These are phyloP conservation scores for Thunnus thynnus DNA, from an alignment of 2,113 vertebrate genomes.

Conservation along the genomic window DNA sequence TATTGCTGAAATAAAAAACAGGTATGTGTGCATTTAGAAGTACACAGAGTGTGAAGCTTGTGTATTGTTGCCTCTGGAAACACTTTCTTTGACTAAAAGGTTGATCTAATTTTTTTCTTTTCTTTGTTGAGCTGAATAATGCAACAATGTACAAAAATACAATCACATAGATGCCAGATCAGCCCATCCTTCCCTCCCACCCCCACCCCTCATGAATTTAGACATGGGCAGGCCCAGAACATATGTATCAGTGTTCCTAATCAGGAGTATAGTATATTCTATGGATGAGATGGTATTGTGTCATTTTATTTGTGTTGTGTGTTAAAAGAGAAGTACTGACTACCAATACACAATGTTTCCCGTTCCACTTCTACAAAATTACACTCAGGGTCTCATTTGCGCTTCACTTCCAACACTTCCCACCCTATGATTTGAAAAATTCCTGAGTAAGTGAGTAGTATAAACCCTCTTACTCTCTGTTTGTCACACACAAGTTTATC, in stretches of 20 bases:
- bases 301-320: neutral
- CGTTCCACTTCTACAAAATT: neutral
- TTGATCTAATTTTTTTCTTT: neutral
- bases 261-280: conserved; percentile 1
- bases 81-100: neutral
- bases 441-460: neutral
- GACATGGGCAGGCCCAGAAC: neutral
- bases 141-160: too few relatives aligned
- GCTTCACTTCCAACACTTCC: neutral
- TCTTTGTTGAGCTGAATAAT: too few relatives aligned
- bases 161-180: too few relatives aligned
- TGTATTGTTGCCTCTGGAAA: neutral
- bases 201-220: neutral
- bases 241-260: too few relatives aligned
- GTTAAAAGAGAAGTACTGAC: neutral
- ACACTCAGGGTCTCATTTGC: neutral
- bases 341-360: neutral
- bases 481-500: neutral
- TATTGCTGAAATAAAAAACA: conserved; percentile 18
- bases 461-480: neutral
- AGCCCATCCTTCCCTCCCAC: too few relatives aligned
- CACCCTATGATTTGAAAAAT: neutral
- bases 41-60: neutral
- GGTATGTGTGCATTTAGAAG: conserved; percentile 11
- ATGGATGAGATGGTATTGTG: neutral